Percentiles rank a stretch among this genome's conserved stretches.
Conservation (phyloP, 2,113 vertebrate species). For the Potamarius usumacintae region DNA sequence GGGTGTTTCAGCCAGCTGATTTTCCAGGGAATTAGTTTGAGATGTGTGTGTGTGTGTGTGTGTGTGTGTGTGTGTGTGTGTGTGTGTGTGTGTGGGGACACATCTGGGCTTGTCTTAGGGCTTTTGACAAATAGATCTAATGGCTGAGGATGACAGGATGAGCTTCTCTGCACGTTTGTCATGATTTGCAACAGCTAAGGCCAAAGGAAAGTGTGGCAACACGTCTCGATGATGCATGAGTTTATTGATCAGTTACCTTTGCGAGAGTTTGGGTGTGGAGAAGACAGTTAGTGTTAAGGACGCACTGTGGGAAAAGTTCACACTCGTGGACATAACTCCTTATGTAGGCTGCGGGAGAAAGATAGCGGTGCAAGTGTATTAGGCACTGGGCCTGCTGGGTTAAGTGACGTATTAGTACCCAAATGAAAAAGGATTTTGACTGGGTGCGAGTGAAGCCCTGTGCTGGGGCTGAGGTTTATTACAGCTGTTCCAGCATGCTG, state of each 20-base stretch:
- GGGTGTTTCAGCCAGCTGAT: background rate
- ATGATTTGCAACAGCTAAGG: slow-evolving; percentile 27
- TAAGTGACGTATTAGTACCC: background rate
- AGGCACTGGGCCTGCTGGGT: background rate
- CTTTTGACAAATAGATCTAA: slow-evolving; percentile 13
- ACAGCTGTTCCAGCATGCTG: slow-evolving; percentile 13
- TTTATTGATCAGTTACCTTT: background rate
- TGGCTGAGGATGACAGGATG: background rate
- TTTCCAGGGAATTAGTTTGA: background rate
- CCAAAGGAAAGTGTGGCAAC: slow-evolving; percentile 35
- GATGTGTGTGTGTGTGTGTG: background rate
- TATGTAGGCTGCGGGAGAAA: background rate
- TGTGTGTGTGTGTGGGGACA: background rate
- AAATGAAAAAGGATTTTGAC: slow-evolving; percentile 14
- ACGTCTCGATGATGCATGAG: slow-evolving; percentile 16
- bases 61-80: background rate
- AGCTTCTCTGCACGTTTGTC: slow-evolving; percentile 28
- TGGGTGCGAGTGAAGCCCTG: slow-evolving; percentile 10
- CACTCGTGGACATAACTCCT: background rate
- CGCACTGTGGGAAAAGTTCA: slow-evolving; percentile 12
- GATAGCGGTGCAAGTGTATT: background rate
- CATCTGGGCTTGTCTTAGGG: slow-evolving; percentile 10
- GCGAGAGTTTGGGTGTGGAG: slow-evolving; percentile 5
- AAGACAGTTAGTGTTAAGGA: background rate
- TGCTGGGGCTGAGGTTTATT: slow-evolving; percentile 14